Evolutionary conservation across 2,888 invertebrate genomes (phyloP), one percentile per base, ranked within the genome.

Genomic region (Iselma pallidipennis): DNA sequence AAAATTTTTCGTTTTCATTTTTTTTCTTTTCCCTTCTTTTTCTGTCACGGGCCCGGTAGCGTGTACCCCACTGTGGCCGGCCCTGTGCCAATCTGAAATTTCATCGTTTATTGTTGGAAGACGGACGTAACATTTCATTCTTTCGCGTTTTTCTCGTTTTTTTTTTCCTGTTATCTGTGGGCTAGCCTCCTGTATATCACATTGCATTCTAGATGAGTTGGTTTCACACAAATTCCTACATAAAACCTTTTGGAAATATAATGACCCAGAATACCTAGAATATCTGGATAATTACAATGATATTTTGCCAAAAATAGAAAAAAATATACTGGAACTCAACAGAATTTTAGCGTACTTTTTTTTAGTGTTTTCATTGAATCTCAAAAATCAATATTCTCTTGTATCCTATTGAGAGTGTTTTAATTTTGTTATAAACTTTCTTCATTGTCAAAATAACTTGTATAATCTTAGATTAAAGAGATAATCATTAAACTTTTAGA

Each of bases 21-120:
- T n/a, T n/a, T n/a, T n/a, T n/a, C n/a, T n/a, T n/a, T n/a, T n/a
- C n/a, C n/a, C n/a, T n/a, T n/a, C n/a, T n/a, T n/a, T n/a, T n/a
- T n/a, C n/a, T n/a, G n/a, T n/a, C n/a, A n/a, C n/a, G n/a, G n/a
- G n/a, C n/a, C n/a, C n/a, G n/a, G n/a, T n/a, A n/a, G n/a, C n/a
- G n/a, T n/a, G n/a, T n/a, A n/a, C n/a, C n/a, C n/a, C n/a, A n/a
- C n/a, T n/a, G n/a, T n/a, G n/a, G n/a, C n/a, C n/a, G n/a, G n/a
- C n/a, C n/a, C n/a, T n/a, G 45, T 45, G 45, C 21, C 45, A n/a
- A 45, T 45, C 45, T 45, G 45, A 45, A 45, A 45, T 45, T 45
- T 45, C 45, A 45, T 45, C 45, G 45, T 23, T n/a, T n/a, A n/a
- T n/a, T 23, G 45, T 45, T 21, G n/a, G 23, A 45, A 23, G 45